A percentile compares a stretch with the other conserved stretches of the same genome.
Evolutionary conservation across 2,888 invertebrate genomes (phyloP).

Genomic region (Machimus atricapillus): DNA sequence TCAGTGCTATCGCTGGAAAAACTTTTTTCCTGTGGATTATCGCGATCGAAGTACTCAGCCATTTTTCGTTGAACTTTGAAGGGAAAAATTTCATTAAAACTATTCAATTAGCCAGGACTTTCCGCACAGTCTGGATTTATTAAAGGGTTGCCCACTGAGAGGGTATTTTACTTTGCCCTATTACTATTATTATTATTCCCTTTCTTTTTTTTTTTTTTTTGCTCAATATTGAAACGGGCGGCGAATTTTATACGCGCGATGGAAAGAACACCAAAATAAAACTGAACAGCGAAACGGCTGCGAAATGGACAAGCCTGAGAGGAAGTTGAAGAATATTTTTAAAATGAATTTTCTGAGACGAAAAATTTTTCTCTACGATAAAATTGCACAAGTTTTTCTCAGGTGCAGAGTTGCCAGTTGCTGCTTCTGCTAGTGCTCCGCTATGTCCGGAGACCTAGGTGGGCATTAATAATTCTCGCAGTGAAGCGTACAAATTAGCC

Average conservation of each 20-base stretch:
- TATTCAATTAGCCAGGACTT: neutral
- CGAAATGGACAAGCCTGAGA: neutral
- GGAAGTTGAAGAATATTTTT: neutral
- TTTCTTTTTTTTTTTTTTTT: too few relatives aligned
- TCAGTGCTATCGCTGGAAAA: constrained; percentile 47
- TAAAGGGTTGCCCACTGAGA: neutral
- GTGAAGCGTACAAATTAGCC: neutral
- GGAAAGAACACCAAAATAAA: neutral
- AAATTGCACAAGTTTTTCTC: neutral
- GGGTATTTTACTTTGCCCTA: neutral
- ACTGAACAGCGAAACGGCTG: neutral
- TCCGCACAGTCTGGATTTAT: neutral
- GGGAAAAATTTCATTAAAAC: neutral
- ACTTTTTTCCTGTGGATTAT: constrained; percentile 40
- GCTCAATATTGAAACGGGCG: neutral
- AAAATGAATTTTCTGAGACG: neutral
- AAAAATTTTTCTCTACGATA: neutral
- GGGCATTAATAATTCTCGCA: neutral
- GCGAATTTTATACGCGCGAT: neutral
- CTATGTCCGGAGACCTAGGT: neutral
- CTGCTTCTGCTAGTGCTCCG: neutral
- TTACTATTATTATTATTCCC: neutral
- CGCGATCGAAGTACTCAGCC: neutral
- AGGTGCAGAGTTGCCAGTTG: neutral
- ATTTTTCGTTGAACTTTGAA: neutral